Evolutionary conservation across 1,140 invertebrate species (phyloP), one percentile per base, ranked within the genome.

Genomic region (Drosophila mayri): DNA sequence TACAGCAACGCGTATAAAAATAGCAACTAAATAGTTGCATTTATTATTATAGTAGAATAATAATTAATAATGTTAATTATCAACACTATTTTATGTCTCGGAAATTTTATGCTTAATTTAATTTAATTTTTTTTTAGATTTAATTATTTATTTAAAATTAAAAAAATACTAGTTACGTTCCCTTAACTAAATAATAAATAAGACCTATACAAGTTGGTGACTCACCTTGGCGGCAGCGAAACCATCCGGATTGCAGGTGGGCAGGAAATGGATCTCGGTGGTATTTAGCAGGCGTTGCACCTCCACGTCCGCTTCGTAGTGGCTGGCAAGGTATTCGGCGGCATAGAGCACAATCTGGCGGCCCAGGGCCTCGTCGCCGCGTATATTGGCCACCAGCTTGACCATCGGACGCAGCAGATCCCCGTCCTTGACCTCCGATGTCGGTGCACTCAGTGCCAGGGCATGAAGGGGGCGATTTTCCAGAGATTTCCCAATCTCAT

Each of bases 301-400:
- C 62, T 96, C 93, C 0, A 94, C 92, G 75, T 95, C 94, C 50
- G 93, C 94, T 2, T 94, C 95, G 92, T 97, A 97, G 90, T 96
- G 96, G 4, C 92, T 79, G 18, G 98, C 93, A 30, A 99, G 93
- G 93, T 98, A 97, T 64, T 97, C 94, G 0, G 96, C 95, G 80
- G 99, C 93, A 82, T 95, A 97, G 12, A 99, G 94, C 40, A 99
- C 93, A 35, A 99, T 91, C 91, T 99, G 96, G 46, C 98, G 94
- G 0, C 99, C 98, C 12, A 99, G 94, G 4, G 97, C 95, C 94
- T 99, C 99, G 93, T 99, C 98, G 4, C 99, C 99, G 90, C 99
- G 98, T 96, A 99, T 99, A 92, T 99, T 99, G 0, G 96, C 98
- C 28, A 99, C 97, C 93, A 97, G 97, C 93, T 99, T 99, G 61